Evolutionary conservation across 64 coral and sea anemone species (phyloP).

Genomic region (Pocillopora damicornis): DNA sequence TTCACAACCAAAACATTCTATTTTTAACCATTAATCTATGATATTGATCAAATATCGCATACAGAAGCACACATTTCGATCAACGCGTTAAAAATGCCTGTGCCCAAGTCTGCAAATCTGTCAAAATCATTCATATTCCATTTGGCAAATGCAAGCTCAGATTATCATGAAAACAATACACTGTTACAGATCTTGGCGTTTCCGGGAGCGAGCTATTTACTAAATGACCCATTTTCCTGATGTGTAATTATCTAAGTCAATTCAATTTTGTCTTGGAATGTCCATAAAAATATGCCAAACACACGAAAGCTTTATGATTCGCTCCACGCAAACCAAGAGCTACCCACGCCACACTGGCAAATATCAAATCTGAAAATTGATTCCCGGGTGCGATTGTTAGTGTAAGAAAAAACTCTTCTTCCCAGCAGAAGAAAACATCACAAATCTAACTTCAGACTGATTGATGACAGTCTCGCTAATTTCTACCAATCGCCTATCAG

Average conservation of each 20-base stretch:
- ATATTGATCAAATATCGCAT: constrained; percentile 73
- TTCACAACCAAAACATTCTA: constrained; percentile 65
- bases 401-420: constrained; percentile 9
- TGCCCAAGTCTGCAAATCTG: background rate
- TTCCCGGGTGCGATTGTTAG: background rate
- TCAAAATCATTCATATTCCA: constrained; percentile 16
- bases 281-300: constrained; percentile 29
- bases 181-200: constrained; percentile 35
- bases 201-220: constrained; percentile 42
- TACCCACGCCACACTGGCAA: background rate
- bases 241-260: constrained; percentile 47
- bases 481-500: constrained; percentile 48
- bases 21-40: constrained; percentile 68
- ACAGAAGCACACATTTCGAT: background rate
- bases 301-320: constrained; percentile 4
- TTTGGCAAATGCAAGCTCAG: background rate
- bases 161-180: constrained; percentile 38
- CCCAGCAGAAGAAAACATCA: constrained; percentile 29
- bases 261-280: constrained; percentile 46
- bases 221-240: constrained; percentile 49
- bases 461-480: constrained; percentile 41
- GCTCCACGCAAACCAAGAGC: background rate
- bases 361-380: constrained; percentile 19
- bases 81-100: constrained; percentile 8
- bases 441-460: constrained; percentile 35